Evolutionary conservation across 2,888 invertebrate genomes (phyloP).

Genomic region (Helleia helle): DNA sequence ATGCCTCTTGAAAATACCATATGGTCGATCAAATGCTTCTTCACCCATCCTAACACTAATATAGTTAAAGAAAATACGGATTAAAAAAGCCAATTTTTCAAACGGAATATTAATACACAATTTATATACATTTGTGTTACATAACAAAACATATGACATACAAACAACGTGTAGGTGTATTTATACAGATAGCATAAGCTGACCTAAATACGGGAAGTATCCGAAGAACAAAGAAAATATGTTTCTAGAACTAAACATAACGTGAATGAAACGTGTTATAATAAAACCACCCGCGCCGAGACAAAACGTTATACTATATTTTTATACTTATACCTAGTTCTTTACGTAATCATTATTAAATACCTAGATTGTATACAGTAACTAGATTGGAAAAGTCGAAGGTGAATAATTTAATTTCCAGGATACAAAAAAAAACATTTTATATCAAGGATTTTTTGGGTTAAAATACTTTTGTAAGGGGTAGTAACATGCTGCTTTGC

Average conservation of each 20-base stretch:
- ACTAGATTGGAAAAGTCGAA: no score
- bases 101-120: background rate
- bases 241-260: background rate
- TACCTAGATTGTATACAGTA: no score
- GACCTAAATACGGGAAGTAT: slow-evolving; percentile 1
- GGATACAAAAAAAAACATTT: no score
- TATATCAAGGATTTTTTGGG: no score
- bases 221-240: slow-evolving; percentile 7
- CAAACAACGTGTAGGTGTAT: slow-evolving; percentile 2
- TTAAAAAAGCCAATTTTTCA: background rate
- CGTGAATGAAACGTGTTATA: background rate
- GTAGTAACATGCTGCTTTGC: no score
- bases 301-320: background rate
- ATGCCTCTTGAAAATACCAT: no score
- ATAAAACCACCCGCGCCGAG: background rate
- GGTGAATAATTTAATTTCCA: no score
- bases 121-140: background rate
- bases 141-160: background rate
- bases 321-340: background rate
- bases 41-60: no score
- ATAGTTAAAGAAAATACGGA: no score
- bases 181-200: slow-evolving; percentile 5
- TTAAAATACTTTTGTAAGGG: no score
- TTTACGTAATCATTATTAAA: no score
- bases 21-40: no score